Evolutionary conservation across 1,140 invertebrate genomes (phyloP).

Genomic region (Zaprionus ghesquierei): DNA sequence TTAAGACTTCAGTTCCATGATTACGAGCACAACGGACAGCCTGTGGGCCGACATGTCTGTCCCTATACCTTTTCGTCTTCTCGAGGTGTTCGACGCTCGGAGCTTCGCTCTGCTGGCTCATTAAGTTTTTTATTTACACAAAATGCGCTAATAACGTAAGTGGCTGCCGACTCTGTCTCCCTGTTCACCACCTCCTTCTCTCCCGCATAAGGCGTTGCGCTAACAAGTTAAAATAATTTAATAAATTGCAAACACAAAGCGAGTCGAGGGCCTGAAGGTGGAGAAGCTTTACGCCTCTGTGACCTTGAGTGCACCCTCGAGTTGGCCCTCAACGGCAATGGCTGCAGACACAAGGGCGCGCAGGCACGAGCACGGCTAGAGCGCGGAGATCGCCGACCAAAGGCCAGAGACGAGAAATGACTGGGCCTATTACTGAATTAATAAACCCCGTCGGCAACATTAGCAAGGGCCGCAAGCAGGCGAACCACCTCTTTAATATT

Average conservation of each 20-base stretch:
- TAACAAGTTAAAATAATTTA: conserved; percentile 77
- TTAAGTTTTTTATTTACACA: conserved; percentile 67
- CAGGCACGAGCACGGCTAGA: background rate
- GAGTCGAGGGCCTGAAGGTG: conserved; percentile 45
- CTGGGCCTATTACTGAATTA: conserved; percentile 74
- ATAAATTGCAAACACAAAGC: conserved; percentile 64
- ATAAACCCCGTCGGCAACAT: conserved; percentile 56
- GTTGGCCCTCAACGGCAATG: conserved; percentile 10
- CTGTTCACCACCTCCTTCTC: background rate
- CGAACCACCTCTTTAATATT: conserved; percentile 48
- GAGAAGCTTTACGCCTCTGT: conserved; percentile 57
- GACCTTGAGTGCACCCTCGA: conserved; percentile 74
- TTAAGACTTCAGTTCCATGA: conserved; percentile 5
- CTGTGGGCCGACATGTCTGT: background rate
- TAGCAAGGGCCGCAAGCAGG: conserved; percentile 23
- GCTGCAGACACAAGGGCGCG: conserved; percentile 27
- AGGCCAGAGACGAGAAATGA: conserved; percentile 8
- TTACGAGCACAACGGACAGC: conserved; percentile 29
- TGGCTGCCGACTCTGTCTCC: conserved; percentile 8
- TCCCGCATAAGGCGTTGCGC: conserved; percentile 36
- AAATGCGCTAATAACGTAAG: conserved; percentile 70
- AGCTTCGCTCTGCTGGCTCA: conserved; percentile 39
- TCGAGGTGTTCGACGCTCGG: background rate
- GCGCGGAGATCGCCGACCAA: background rate
- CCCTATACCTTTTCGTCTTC: background rate